Evolutionary conservation across 2,888 invertebrate species (phyloP).

Genomic region (Cremastinae sp.): DNA sequence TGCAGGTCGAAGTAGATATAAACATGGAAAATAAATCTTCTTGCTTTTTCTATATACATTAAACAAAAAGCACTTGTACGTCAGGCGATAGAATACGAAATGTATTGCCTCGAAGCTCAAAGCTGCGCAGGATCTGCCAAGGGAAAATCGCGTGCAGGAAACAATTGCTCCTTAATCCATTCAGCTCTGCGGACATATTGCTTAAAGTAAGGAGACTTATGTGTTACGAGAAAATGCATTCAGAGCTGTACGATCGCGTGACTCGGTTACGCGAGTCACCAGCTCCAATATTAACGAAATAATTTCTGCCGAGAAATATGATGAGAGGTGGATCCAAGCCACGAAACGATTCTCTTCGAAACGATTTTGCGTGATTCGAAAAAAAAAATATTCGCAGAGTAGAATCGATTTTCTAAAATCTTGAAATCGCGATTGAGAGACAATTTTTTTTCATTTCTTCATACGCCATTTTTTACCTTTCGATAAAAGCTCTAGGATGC

Average conservation of each 20-base stretch:
- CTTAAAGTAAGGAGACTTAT: slow-evolving; percentile 30
- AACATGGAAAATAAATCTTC: slow-evolving; percentile 16
- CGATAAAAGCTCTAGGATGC: background rate
- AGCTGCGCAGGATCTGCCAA: slow-evolving; percentile 1
- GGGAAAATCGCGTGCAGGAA: slow-evolving; percentile 59
- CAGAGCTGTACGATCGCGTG: slow-evolving; percentile 25
- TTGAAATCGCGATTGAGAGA: too few relatives aligned
- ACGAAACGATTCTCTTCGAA: too few relatives aligned
- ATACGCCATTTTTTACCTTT: too few relatives aligned
- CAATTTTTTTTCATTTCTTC: too few relatives aligned
- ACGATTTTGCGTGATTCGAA: too few relatives aligned
- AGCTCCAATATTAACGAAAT: background rate
- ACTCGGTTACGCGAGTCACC: slow-evolving; percentile 11
- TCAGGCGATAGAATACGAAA: slow-evolving; percentile 12
- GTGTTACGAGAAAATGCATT: slow-evolving; percentile 36
- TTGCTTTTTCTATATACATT: background rate
- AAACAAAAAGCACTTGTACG: background rate
- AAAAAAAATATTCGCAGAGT: too few relatives aligned
- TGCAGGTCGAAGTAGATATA: background rate
- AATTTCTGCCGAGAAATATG: background rate
- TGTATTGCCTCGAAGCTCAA: slow-evolving; percentile 4
- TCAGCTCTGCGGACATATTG: slow-evolving; percentile 49
- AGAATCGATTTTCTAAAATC: too few relatives aligned
- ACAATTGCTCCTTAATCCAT: slow-evolving; percentile 57
- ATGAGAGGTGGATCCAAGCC: too few relatives aligned